Evolutionary conservation across 2,113 vertebrate genomes (phyloP).

Genomic region (Heptranchias perlo): DNA sequence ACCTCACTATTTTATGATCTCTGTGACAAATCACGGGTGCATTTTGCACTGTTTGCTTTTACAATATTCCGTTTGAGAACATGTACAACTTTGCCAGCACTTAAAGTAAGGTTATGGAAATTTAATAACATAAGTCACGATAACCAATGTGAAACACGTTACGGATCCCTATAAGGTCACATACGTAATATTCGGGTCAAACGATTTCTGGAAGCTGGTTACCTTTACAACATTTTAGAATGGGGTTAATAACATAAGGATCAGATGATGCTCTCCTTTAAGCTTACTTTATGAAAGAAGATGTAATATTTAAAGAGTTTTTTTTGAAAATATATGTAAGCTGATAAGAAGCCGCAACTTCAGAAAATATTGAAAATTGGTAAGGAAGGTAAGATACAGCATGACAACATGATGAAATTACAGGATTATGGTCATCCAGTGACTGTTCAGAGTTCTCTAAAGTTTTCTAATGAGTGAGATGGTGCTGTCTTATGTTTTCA

Average conservation of each 20-base stretch:
- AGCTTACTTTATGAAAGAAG: neutral
- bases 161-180: neutral
- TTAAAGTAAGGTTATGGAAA: neutral
- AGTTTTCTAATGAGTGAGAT: neutral
- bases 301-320: neutral
- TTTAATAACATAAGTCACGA: neutral
- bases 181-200: neutral
- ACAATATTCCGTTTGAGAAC: neutral
- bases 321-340: neutral
- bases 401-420: neutral
- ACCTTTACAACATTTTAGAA: neutral
- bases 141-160: neutral
- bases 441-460: neutral
- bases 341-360: neutral
- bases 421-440: neutral
- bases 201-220: neutral
- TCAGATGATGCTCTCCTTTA: neutral
- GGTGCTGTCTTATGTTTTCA: neutral
- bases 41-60: conserved; percentile 16
- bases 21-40: conserved; percentile 20
- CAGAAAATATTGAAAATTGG: neutral
- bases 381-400: neutral
- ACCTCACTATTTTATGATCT: neutral
- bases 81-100: neutral
- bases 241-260: neutral